Evolutionary conservation across 1,140 invertebrate species (phyloP).

Genomic region (Lethrus apterus): DNA sequence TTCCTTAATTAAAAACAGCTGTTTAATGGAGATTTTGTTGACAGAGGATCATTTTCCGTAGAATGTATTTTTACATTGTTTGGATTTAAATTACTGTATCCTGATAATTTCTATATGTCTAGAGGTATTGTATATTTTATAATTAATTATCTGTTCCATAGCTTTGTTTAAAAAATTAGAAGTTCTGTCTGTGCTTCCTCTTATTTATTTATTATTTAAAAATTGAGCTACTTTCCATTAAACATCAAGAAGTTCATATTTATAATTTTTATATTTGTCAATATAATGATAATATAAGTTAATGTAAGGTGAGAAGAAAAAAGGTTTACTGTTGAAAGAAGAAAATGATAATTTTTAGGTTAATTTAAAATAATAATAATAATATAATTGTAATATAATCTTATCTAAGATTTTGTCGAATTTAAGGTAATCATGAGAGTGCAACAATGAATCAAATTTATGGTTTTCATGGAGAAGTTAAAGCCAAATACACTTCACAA

Average conservation of each 20-base stretch:
- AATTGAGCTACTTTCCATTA: too few species aligned
- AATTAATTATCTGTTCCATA: background rate
- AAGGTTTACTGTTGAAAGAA: too few species aligned
- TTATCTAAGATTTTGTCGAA: constrained; percentile 10
- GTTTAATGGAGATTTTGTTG: constrained; percentile 99
- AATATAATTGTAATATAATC: too few species aligned
- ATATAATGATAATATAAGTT: too few species aligned
- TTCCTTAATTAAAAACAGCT: constrained; percentile 53
- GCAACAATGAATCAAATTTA: constrained; percentile 99
- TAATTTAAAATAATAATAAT: too few species aligned
- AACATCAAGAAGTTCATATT: too few species aligned
- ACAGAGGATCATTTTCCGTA: constrained; percentile 97
- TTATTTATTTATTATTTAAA: too few species aligned
- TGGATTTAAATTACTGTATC: constrained; percentile 94
- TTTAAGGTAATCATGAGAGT: constrained; percentile 93
- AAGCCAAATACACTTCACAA: constrained; percentile 85
- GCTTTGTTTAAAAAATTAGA: too few species aligned
- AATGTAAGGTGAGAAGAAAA: too few species aligned
- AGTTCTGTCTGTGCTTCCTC: too few species aligned
- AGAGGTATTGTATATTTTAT: constrained; percentile 62
- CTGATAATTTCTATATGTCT: constrained; percentile 96
- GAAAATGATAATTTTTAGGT: too few species aligned
- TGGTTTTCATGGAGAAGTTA: constrained; percentile 97
- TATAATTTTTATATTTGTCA: too few species aligned
- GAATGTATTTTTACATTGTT: constrained; percentile 98